Percentiles rank a stretch among this genome's conserved stretches.
Conservation (phyloP, 30 jellyfish, hydroid and myxozoan species). For the Turritopsis rubra region DNA sequence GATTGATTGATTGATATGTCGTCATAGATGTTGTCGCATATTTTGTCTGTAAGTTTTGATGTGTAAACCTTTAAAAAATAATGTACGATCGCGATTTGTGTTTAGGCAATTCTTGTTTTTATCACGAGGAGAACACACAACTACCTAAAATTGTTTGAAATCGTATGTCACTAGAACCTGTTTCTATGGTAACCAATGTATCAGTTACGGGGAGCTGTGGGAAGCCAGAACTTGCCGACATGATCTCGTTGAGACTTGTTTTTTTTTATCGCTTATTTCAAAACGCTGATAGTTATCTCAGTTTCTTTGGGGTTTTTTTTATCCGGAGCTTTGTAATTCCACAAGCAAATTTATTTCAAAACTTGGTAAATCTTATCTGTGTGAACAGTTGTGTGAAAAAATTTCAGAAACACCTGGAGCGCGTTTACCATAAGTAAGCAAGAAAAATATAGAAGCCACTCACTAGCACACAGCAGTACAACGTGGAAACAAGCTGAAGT, state of each 20-base stretch:
- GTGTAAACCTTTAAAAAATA: no score
- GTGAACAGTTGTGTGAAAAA: neutral
- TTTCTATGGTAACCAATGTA: neutral
- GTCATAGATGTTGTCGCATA: no score
- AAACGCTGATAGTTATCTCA: neutral
- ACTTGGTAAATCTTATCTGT: neutral
- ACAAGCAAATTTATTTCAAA: neutral
- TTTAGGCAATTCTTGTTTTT: no score
- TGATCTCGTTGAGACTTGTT: neutral
- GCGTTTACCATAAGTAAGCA: neutral
- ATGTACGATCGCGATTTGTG: no score
- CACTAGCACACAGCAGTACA: neutral
- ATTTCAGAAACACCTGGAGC: neutral
- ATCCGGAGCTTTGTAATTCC: neutral
- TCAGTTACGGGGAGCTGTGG: neutral
- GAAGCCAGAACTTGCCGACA: neutral
- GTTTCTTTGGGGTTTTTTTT: neutral
- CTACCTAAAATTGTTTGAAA: no score
- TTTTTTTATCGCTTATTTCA: neutral
- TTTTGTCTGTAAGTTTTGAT: no score
- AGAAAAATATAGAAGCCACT: neutral
- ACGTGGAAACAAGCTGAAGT: neutral
- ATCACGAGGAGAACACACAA: no score
- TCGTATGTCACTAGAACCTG: no score
- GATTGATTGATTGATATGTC: no score